Conservation (phyloP, 2,888 invertebrate species). For the Synergus japonicus region DNA sequence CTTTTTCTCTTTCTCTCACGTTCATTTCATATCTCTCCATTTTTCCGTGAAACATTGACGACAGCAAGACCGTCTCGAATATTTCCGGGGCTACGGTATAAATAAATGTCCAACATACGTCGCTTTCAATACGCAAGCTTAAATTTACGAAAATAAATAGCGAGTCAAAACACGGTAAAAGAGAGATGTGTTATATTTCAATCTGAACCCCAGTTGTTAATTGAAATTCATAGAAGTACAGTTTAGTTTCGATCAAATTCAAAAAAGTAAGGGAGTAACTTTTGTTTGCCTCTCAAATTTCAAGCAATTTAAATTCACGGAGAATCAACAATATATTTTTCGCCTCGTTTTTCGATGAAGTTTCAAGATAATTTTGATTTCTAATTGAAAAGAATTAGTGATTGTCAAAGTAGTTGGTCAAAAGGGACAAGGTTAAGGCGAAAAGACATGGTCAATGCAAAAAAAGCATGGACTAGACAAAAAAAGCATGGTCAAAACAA, state of each 20-base stretch:
- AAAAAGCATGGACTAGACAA: no score
- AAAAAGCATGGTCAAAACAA: no score
- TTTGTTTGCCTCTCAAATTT: background rate
- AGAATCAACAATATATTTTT: background rate
- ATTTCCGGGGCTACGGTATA: conserved; percentile 23
- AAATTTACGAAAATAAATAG: conserved; percentile 35
- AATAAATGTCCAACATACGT: conserved; percentile 34
- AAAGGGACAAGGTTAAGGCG: no score
- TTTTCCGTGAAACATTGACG: conserved; percentile 38
- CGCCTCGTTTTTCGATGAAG: no score
- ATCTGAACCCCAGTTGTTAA: background rate
- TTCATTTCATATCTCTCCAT: conserved; percentile 40
- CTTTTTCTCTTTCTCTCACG: conserved; percentile 47
- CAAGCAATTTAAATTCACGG: background rate
- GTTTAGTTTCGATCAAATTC: background rate
- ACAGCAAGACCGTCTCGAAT: conserved; percentile 39
- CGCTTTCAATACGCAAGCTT: conserved; percentile 19
- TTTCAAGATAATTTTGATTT: no score
- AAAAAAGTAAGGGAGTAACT: background rate
- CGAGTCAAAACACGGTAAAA: background rate
- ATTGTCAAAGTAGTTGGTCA: no score
- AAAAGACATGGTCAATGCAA: no score
- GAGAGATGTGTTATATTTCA: conserved; percentile 10
- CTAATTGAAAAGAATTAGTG: no score
- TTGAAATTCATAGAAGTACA: background rate